Evolutionary conservation across 2,888 invertebrate species (phyloP), one percentile per base, ranked within the genome.

Genomic region (Chaetogeoica ovagalla): DNA sequence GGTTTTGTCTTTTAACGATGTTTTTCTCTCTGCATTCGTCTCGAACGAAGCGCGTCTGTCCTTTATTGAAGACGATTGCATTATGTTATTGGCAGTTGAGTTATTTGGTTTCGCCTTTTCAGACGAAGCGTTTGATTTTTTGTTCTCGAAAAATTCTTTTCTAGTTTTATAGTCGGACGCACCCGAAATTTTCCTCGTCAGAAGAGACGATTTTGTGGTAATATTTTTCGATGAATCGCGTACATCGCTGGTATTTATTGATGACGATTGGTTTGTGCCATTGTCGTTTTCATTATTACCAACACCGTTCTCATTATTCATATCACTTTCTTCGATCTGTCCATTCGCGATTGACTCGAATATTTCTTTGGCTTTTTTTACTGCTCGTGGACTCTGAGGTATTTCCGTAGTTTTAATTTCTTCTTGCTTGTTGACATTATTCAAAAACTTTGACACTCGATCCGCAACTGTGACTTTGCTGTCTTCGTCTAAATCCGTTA

Each of bases 291-390:
- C 21, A 15, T 60, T 30, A 30, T 30, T 4, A 30, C 30, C 30
- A 30, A 30, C 11, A 1, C 9, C 39, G 8, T 13, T 13, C 5
- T 30, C 62, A 48, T 30, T 30, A 2, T 30, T 43, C 0, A 19
- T 43, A 37, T 63, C 55, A 13, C 21, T 48, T 5, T 43, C 59
- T 39, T 71, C 70, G 8, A 23, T 5, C 59, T 84, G 83, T 30
- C 84, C 83, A 66, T 83, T 85, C 15, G 89, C 89, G 82, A 90
- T 90, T 82, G 89, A 91, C 87, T 92, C 92, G 86, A 92, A 92
- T 59, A 92, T 85, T 62, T 90, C 90, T 86, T 91, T 92, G 0
- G 92, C 92, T 86, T 90, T 83, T 19, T 81, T 82, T 1, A 84
- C 84, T 23, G 82, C 81, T 23, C 82, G 83, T 1, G 79, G 68